Conservation (phyloP, 2,113 vertebrate species). For the Numenius arquata region DNA sequence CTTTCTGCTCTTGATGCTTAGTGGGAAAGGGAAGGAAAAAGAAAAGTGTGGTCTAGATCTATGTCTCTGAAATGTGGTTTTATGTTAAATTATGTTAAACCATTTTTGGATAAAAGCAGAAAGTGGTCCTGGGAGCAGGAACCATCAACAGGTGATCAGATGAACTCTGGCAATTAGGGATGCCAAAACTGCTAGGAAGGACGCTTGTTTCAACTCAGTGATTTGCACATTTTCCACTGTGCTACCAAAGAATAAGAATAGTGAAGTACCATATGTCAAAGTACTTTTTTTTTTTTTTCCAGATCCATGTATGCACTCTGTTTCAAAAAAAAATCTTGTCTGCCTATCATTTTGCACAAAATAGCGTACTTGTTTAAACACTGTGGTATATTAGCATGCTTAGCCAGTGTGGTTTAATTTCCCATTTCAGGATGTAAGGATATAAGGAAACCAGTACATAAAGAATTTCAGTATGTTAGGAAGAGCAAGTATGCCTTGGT, state of each 20-base stretch:
- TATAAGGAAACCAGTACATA: background rate
- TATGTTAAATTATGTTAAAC: background rate
- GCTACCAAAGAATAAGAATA: background rate
- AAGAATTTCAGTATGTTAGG: background rate
- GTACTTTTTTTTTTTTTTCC: background rate
- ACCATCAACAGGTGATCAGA: background rate
- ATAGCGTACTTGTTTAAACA: background rate
- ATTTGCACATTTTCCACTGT: background rate
- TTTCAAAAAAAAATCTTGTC: background rate
- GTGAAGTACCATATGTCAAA: background rate
- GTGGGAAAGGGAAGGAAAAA: background rate
- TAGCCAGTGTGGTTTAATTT: background rate
- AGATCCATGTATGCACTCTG: background rate
- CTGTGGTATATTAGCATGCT: background rate
- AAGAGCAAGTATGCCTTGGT: background rate
- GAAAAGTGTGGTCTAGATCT: background rate
- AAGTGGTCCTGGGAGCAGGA: background rate
- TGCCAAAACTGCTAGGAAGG: background rate
- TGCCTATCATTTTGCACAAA: background rate
- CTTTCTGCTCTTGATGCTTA: background rate
- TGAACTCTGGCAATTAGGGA: background rate
- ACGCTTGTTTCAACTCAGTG: background rate
- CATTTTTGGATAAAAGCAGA: background rate
- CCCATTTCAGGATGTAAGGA: background rate
- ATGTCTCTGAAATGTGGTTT: background rate